Evolutionary conservation across 2,113 vertebrate species (phyloP), one percentile per base, ranked within the genome.

Genomic region (Elanus axillaris): DNA sequence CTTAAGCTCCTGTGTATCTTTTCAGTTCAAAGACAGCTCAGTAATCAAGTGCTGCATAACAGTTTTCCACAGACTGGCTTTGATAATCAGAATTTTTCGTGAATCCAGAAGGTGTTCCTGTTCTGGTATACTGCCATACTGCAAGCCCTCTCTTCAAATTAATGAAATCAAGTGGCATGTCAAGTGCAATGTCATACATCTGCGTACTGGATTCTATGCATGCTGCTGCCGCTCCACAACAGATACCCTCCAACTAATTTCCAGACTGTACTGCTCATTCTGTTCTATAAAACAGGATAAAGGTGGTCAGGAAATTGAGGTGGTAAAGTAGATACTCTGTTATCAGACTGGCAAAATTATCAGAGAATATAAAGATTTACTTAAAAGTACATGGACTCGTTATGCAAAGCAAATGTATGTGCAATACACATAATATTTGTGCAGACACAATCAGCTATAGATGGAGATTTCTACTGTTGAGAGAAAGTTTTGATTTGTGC

Each of bases 1-100:
- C 32, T 89, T 91, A 58, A 92, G 48, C 27, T 96, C 15, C 69
- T 58, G 13, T 76, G 26, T 78, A 45, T 93, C 82, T 95, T 94
- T 93, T 90, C 92, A 68, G 58, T 68, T 96, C 87, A 94, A 89
- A 96, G 86, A 94, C 31, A 84, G 48, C 67, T 90, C 80, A 85
- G 42, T 93, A 91, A 67, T 94, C 64, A 60, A 88, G 11, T 50
- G 67, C 63, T 96, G 85, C 40, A 21, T 90, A 80, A 90, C 36
- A 78, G 13, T 84, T 73, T 91, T 95, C 55, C 72, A 84, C 87
- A 93, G 90, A 60, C 31, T 83, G 83, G 63, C 72, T 86, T 93
- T 43, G 62, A 94, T 85, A 53, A 73, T 82, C 59, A 69, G 86
- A 90, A 86, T 77, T 94, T 94, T 85, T 88, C 42, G 55, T 84